phyloP scores from a whole-genome alignment of 2,113 vertebrate species.

The Pangasianodon gigas region DNA sequence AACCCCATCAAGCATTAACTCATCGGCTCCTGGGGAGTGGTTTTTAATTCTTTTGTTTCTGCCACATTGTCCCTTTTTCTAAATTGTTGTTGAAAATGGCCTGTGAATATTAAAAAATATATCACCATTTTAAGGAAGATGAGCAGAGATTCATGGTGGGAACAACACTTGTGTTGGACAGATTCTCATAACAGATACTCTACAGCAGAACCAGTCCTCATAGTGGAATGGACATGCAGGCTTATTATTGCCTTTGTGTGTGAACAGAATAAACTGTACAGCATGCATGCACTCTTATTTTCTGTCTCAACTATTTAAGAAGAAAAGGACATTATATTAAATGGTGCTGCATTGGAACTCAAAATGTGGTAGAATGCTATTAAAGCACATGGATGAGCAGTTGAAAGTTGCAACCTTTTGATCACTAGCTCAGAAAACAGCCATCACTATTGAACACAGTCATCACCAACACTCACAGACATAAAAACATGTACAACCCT shows the following conservation, averaged over 20 bases:
- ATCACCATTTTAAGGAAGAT: slow-evolving; percentile 24
- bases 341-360: background rate
- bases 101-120: slow-evolving; percentile 39
- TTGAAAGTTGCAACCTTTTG: background rate
- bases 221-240: background rate
- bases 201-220: background rate
- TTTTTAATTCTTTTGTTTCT: slow-evolving; percentile 66
- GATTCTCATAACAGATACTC: slow-evolving; percentile 10
- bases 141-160: slow-evolving; percentile 13
- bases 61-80: slow-evolving; percentile 35
- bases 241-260: slow-evolving; percentile 51
- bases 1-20: slow-evolving; percentile 73
- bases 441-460: background rate
- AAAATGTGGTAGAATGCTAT: background rate
- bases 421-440: background rate
- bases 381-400: background rate
- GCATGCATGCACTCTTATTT: background rate
- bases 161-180: slow-evolving; percentile 33
- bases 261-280: background rate
- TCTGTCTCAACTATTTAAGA: background rate
- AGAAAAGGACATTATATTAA: background rate
- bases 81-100: slow-evolving; percentile 34
- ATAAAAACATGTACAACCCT: background rate
- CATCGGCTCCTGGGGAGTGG: slow-evolving; percentile 66
- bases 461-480: background rate